phyloP scores from a whole-genome alignment of 2,797 vertebrate genomes.

The Acipenser transmontanus region DNA sequence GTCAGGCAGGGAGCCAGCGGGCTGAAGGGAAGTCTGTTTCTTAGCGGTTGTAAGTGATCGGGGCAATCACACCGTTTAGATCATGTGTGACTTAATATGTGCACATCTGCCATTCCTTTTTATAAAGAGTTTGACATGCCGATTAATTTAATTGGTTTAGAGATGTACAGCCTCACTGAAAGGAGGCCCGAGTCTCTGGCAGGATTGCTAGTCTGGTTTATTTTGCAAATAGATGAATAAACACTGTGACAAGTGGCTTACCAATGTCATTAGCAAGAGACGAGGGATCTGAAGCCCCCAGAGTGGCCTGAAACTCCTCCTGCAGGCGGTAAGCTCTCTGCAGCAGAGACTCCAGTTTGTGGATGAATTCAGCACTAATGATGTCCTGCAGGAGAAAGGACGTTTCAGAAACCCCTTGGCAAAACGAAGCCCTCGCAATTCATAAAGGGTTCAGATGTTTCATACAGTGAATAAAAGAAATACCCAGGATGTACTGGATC shows the following conservation, averaged over 20 bases:
- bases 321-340: conserved; percentile 93
- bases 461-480: too few relatives aligned
- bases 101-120: too few relatives aligned
- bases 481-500: too few relatives aligned
- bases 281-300: conserved; percentile 70
- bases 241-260: conserved; percentile 44
- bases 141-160: too few relatives aligned
- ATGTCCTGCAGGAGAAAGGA: conserved; percentile 66
- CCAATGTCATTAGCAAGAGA: conserved; percentile 68
- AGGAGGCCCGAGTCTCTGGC: too few relatives aligned
- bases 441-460: too few relatives aligned
- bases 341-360: conserved; percentile 86
- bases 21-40: not conserved
- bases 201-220: too few relatives aligned
- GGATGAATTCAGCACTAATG: conserved; percentile 87
- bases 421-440: not conserved
- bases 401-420: not conserved
- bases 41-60: not conserved
- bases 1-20: not conserved
- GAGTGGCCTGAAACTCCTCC: conserved; percentile 86
- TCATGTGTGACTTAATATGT: too few relatives aligned
- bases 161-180: too few relatives aligned
- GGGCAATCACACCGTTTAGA: too few relatives aligned
- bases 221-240: not conserved
- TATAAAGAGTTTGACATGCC: too few relatives aligned